phyloP scores from a whole-genome alignment of 2,113 vertebrate species.

The Cephalophus harveyi region DNA sequence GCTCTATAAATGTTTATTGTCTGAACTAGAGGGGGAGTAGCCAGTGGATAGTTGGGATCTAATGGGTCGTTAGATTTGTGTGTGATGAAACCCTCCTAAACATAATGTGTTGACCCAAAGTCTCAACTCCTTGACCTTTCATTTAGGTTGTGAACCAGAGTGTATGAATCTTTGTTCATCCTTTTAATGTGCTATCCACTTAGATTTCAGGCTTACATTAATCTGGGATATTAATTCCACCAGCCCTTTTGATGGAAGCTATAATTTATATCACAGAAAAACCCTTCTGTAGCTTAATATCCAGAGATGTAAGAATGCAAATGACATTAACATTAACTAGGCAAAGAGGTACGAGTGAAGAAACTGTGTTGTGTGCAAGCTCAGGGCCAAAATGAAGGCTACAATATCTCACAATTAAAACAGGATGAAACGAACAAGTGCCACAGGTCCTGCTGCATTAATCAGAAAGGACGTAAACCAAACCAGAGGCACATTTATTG shows the following conservation, averaged over 20 bases:
- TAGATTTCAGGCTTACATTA: background rate
- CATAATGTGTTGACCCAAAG: background rate
- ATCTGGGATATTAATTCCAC: constrained; percentile 33
- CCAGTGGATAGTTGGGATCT: background rate
- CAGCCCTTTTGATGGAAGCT: background rate
- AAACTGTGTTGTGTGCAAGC: constrained; percentile 64
- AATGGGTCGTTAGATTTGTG: background rate
- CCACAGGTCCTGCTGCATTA: constrained; percentile 63
- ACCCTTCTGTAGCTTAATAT: constrained; percentile 57
- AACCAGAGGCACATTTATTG: constrained; percentile 68
- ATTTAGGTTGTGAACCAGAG: background rate
- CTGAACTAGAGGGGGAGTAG: background rate
- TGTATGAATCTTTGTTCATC: background rate
- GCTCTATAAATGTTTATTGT: background rate
- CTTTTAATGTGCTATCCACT: background rate
- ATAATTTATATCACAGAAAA: constrained; percentile 56
- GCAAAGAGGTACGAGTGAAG: constrained; percentile 68
- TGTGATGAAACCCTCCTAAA: background rate
- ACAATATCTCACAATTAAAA: constrained; percentile 71
- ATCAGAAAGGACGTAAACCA: constrained; percentile 68
- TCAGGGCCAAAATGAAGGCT: constrained; percentile 44
- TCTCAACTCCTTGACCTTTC: background rate
- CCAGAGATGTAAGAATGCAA: constrained; percentile 43
- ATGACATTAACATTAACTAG: constrained; percentile 64
- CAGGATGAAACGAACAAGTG: constrained; percentile 69